Percentiles rank a stretch among this genome's conserved stretches.
phyloP scores from a whole-genome alignment of 2,888 invertebrate species.

The Nymphalis c-album region DNA sequence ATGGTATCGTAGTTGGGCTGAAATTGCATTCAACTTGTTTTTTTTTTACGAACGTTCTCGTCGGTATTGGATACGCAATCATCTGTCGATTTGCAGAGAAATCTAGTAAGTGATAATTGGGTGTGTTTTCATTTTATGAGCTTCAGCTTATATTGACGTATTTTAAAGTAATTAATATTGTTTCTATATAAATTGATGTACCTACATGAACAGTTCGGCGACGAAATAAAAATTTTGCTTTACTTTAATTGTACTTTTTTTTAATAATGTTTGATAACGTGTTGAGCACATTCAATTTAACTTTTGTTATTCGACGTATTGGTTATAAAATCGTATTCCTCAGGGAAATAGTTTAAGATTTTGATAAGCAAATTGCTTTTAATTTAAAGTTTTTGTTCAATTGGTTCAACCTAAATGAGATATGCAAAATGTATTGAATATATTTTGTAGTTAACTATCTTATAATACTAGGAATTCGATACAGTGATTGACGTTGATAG shows the following conservation, averaged over 20 bases:
- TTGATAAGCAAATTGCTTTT: no score
- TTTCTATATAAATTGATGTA: no score
- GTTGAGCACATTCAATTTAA: no score
- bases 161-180: not conserved
- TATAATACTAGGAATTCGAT: not conserved
- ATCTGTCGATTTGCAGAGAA: constrained; percentile 47
- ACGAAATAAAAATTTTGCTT: no score
- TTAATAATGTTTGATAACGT: no score
- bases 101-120: constrained; percentile 49
- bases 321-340: no score
- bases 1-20: not conserved
- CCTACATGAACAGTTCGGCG: no score
- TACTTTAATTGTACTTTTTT: no score
- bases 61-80: constrained; percentile 39
- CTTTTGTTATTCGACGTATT: no score
- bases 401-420: not conserved
- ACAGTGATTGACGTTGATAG: constrained; percentile 3
- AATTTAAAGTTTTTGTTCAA: not conserved
- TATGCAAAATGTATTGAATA: not conserved
- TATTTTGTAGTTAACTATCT: constrained; percentile 3
- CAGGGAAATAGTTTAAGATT: no score
- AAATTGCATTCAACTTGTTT: constrained; percentile 26
- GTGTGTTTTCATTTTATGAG: constrained; percentile 29
- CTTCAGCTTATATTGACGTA: not conserved
- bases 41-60: constrained; percentile 28